Percentiles rank a stretch among this genome's conserved stretches.
phyloP scores from a whole-genome alignment of 2,888 invertebrate genomes.

The Torymus texanus region DNA sequence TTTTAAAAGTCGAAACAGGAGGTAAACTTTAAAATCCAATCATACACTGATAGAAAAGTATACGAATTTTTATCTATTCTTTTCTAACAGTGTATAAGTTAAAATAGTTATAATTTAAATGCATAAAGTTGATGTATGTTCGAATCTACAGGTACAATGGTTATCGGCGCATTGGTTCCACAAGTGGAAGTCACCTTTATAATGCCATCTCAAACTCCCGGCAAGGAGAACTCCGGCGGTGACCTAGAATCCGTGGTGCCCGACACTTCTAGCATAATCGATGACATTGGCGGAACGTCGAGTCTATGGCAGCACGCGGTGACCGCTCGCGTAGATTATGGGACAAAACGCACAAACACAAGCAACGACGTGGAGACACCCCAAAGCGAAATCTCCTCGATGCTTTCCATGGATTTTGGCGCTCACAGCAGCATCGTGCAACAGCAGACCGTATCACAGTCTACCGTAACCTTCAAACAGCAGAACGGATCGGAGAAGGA shows the following conservation, averaged over 20 bases:
- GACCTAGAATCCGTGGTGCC: slow-evolving; percentile 90
- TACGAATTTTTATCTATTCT: too few relatives aligned
- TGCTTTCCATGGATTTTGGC: slow-evolving; percentile 70
- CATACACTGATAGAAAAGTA: too few relatives aligned
- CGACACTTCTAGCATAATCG: slow-evolving; percentile 90
- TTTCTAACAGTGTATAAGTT: too few relatives aligned
- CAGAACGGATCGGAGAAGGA: slow-evolving; percentile 65
- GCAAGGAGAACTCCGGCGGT: slow-evolving; percentile 89
- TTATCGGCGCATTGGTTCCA: slow-evolving; percentile 87
- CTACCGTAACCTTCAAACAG: slow-evolving; percentile 71
- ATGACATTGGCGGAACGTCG: slow-evolving; percentile 77
- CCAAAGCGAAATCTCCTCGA: slow-evolving; percentile 72
- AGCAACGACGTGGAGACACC: slow-evolving; percentile 71
- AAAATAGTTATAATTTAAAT: too few relatives aligned
- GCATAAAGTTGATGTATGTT: too few relatives aligned
- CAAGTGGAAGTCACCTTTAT: slow-evolving; percentile 92
- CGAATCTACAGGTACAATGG: slow-evolving; percentile 76
- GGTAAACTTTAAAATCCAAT: slow-evolving; percentile 41
- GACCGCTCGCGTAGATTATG: slow-evolving; percentile 66
- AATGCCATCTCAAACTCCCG: slow-evolving; percentile 88
- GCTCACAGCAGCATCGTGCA: background rate
- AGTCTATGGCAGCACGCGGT: slow-evolving; percentile 64
- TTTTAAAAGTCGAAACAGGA: slow-evolving; percentile 78
- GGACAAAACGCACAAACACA: slow-evolving; percentile 69
- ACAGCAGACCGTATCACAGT: slow-evolving; percentile 58